Conservation (phyloP, 2,888 invertebrate species). For the Diachrysia chrysitis region DNA sequence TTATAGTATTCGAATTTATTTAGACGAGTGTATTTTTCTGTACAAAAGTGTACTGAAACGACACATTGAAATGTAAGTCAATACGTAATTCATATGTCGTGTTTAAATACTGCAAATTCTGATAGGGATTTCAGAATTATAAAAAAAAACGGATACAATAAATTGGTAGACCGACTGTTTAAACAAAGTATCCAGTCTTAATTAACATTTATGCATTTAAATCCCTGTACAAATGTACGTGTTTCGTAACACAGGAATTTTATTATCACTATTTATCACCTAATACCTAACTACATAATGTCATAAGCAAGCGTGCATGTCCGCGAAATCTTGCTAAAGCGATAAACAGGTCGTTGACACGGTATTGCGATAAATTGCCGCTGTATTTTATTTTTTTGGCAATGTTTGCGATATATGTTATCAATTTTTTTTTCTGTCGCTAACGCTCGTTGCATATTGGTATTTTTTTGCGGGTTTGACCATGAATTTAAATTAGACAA, state of each 20-base stretch:
- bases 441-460: constrained; percentile 55
- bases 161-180: neutral
- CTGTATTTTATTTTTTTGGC: constrained; percentile 60
- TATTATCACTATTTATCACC: constrained; percentile 69
- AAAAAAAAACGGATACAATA: too few species aligned
- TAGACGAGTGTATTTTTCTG: too few species aligned
- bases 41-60: neutral
- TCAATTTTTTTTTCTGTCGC: constrained; percentile 49
- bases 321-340: constrained; percentile 76
- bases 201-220: neutral
- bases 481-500: constrained; percentile 14
- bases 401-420: constrained; percentile 64
- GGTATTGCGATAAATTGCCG: constrained; percentile 73
- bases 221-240: constrained; percentile 13
- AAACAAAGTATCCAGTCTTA: neutral
- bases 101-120: neutral
- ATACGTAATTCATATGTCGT: neutral
- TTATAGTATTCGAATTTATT: too few species aligned
- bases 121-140: neutral
- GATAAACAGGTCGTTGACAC: constrained; percentile 84
- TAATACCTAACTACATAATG: constrained; percentile 52
- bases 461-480: constrained; percentile 34
- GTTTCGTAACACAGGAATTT: constrained; percentile 58
- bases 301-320: constrained; percentile 65
- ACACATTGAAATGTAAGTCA: neutral